A percentile compares a stretch with the other conserved stretches of the same genome.
These are phyloP conservation scores for Strigamia maritima DNA, from an alignment of 2,888 invertebrate species.

Conservation along the genomic window DNA sequence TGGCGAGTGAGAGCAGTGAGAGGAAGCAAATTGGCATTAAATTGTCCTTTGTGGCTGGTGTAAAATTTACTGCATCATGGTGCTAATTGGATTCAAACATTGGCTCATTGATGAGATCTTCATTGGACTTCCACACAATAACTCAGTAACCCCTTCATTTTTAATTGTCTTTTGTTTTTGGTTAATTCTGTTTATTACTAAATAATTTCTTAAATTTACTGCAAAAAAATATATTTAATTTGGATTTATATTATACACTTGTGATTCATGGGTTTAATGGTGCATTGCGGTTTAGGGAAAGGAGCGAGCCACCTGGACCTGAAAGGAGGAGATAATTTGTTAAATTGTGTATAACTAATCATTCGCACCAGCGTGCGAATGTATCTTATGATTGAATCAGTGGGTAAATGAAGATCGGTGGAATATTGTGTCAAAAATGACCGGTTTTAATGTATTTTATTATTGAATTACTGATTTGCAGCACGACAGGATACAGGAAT, in stretches of 20 bases:
- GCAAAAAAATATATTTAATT: too few species aligned
- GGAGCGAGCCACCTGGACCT: not conserved
- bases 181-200: not conserved
- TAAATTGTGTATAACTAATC: slow-evolving; percentile 7
- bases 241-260: not conserved
- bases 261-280: not conserved
- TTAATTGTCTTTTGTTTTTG: not conserved
- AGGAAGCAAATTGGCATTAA: slow-evolving; percentile 19
- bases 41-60: slow-evolving; percentile 11
- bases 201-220: not conserved
- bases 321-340: slow-evolving; percentile 12
- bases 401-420: not conserved
- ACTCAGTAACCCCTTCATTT: not conserved
- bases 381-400: not conserved
- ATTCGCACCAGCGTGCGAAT: not conserved
- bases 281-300: not conserved
- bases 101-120: not conserved
- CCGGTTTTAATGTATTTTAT: not conserved
- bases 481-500: too few species aligned
- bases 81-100: slow-evolving; percentile 23
- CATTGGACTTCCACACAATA: not conserved
- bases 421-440: not conserved
- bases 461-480: too few species aligned
- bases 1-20: not conserved
- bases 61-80: slow-evolving; percentile 11